Percentiles rank a stretch among this genome's conserved stretches.
Conservation (phyloP, 2,888 invertebrate genomes). For the Asteroscopus sphinx region DNA sequence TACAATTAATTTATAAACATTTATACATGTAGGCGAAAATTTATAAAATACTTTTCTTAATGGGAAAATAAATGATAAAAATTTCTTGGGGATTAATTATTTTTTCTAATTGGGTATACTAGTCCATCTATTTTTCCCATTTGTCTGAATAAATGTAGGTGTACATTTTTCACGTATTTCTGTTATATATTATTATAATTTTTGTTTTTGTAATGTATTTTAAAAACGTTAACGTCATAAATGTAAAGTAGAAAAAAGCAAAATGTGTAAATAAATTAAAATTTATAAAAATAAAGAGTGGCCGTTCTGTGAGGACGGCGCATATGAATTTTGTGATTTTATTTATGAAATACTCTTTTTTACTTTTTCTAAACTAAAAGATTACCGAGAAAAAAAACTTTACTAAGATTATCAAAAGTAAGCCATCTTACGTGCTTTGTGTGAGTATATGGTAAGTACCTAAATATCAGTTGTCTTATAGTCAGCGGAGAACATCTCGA, state of each 20-base stretch:
- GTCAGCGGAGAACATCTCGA: too few relatives aligned
- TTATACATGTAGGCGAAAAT: constrained; percentile 79
- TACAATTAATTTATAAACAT: constrained; percentile 75
- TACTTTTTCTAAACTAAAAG: too few relatives aligned
- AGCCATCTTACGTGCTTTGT: too few relatives aligned
- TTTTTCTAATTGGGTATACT: constrained; percentile 88
- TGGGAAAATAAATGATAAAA: constrained; percentile 68
- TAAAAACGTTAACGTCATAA: constrained; percentile 88
- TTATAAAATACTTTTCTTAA: constrained; percentile 83
- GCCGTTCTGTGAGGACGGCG: constrained; percentile 84
- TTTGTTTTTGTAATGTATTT: constrained; percentile 88
- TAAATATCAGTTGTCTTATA: too few relatives aligned
- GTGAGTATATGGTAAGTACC: too few relatives aligned
- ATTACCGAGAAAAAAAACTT: too few relatives aligned
- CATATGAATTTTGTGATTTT: constrained; percentile 67
- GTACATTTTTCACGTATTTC: constrained; percentile 85
- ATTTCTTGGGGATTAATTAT: constrained; percentile 74
- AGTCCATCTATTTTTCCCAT: constrained; percentile 84
- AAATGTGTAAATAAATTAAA: constrained; percentile 89
- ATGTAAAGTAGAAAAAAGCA: constrained; percentile 87
- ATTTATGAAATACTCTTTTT: too few relatives aligned
- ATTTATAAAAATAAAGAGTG: constrained; percentile 89
- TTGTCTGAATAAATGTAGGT: constrained; percentile 77
- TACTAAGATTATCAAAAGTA: too few relatives aligned
- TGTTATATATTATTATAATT: constrained; percentile 77